Evolutionary conservation across 1,140 invertebrate genomes (phyloP), one percentile per base, ranked within the genome.

Genomic region (Euura lappo): DNA sequence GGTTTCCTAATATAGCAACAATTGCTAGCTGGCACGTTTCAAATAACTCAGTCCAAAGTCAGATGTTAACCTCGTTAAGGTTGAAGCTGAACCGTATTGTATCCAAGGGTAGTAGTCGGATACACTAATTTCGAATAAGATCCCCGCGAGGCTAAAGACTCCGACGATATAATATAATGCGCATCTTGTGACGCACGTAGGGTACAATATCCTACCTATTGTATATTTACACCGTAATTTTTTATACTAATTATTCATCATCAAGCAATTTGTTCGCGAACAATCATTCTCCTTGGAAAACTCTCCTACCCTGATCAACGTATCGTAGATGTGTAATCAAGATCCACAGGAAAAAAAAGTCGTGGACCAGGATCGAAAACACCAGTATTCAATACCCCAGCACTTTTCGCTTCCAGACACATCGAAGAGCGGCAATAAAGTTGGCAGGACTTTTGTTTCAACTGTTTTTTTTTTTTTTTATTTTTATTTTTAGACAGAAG

Each of bases 371-470:
- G 51, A 60, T 60, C 8, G 8, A 60, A 6, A 60, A 60, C 51
- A 60, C 51, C 13, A n/a, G 13, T 60, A 60, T 60, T 60, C 13
- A n/a, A 60, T n/a, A 42, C 6, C 42, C 44, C 66, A 68, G 66
- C 28, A 44, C 44, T 42, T 43, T 28, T 44, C 28, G 42, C 28
- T 42, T 28, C 28, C 28, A 42, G 13, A 44, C 66, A 11, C 28
- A 68, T 68, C 44, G 8, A 68, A 68, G 66, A 68, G 11, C 42
- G 66, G 10, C 51, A 60, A 10, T 28, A 10, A 7, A 68, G 7
- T 70, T 80, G 84, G 76, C 84, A 76, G 72, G 82, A 86, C 75
- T 78, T 80, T 74, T 84, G 80, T 80, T 84, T 79, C 77, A 77
- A 79, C 78, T 83, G 81, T 75, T 83, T 28, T 28, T 28, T 28